phyloP scores from a whole-genome alignment of 2,797 vertebrate genomes.

The Phylloscopus collybita region DNA sequence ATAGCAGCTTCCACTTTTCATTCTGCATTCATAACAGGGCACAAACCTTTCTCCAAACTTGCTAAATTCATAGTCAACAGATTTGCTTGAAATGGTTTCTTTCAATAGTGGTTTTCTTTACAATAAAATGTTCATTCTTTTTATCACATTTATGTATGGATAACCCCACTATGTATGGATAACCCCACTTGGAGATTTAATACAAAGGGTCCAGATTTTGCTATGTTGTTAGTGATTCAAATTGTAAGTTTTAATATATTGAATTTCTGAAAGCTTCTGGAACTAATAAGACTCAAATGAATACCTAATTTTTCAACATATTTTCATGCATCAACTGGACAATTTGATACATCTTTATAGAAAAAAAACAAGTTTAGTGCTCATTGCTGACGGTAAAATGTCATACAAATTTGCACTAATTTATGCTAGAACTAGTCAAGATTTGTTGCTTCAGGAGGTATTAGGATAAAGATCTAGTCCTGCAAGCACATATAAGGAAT shows the following conservation, averaged over 20 bases:
- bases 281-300: background rate
- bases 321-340: background rate
- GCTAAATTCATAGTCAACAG: background rate
- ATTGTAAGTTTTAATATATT: background rate
- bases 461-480: background rate
- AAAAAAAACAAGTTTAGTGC: background rate
- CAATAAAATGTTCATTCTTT: background rate
- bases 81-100: background rate
- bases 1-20: background rate
- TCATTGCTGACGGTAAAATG: background rate
- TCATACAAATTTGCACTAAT: background rate
- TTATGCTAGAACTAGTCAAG: background rate
- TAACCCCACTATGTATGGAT: background rate
- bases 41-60: background rate
- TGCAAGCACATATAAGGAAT: background rate
- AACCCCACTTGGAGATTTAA: background rate
- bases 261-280: background rate
- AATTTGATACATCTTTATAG: background rate
- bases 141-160: background rate
- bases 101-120: background rate
- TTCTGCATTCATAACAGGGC: background rate
- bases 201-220: background rate
- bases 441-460: background rate
- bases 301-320: background rate
- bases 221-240: background rate